phyloP scores from a whole-genome alignment of 30 jellyfish, hydroid and myxozoan species.

The Hydractinia symbiolongicarpus region DNA sequence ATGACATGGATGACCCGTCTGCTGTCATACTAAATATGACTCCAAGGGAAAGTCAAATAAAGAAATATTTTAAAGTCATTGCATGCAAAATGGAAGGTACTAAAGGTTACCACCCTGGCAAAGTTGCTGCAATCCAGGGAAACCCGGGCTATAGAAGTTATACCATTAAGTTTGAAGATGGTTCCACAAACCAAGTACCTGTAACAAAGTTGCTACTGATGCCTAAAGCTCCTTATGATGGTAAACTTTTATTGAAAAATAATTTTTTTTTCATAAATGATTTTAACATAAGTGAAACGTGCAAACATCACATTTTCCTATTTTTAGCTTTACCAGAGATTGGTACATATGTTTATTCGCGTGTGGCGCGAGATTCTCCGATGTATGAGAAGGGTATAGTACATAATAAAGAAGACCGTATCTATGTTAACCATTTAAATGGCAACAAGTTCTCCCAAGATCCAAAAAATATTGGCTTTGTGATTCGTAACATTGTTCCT shows the following conservation, averaged over 20 bases:
- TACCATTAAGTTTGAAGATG: conserved; percentile 81
- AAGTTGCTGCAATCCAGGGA: conserved; percentile 53
- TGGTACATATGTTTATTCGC: conserved; percentile 77
- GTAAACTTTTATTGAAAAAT: conserved; percentile 25
- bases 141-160: conserved; percentile 43
- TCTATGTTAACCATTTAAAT: conserved; percentile 40
- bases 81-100: conserved; percentile 24
- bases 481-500: conserved; percentile 81
- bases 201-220: conserved; percentile 62
- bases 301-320: not conserved
- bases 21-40: conserved; percentile 67
- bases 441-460: conserved; percentile 51
- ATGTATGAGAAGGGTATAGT: conserved; percentile 75
- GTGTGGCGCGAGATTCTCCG: conserved; percentile 39
- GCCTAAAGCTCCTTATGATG: conserved; percentile 82
- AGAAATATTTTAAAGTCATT: conserved; percentile 33
- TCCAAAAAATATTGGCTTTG: conserved; percentile 53
- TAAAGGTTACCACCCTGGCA: conserved; percentile 79
- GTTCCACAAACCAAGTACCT: conserved; percentile 64
- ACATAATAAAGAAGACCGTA: conserved; percentile 38
- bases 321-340: conserved; percentile 65
- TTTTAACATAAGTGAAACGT: not conserved
- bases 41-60: conserved; percentile 61
- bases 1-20: conserved; percentile 85
- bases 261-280: not conserved